phyloP scores from a whole-genome alignment of 2,888 invertebrate genomes.

The Ryuthela nishihirai region DNA sequence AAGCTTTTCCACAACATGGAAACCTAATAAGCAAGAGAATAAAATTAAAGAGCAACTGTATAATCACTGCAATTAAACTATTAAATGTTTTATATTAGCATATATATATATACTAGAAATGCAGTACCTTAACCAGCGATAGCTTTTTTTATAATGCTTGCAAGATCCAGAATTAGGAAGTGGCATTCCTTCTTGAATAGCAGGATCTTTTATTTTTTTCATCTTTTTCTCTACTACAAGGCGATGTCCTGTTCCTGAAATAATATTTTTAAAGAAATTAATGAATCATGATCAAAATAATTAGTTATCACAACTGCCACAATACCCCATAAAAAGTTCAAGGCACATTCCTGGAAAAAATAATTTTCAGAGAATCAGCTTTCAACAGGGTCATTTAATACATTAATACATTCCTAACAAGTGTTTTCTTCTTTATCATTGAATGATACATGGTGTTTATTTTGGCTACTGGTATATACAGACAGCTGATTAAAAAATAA shows the following conservation, averaged over 20 bases:
- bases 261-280: not conserved
- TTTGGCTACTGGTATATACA: too few relatives aligned
- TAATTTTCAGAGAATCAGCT: too few relatives aligned
- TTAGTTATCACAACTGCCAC: too few relatives aligned
- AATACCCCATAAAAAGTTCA: too few relatives aligned
- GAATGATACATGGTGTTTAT: too few relatives aligned
- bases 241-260: not conserved
- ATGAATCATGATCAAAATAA: not conserved
- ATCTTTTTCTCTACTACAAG: slow-evolving; percentile 22
- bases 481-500: too few relatives aligned
- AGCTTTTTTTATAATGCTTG: slow-evolving; percentile 55
- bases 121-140: slow-evolving; percentile 52
- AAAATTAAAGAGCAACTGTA: too few relatives aligned
- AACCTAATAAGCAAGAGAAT: slow-evolving; percentile 44
- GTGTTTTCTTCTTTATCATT: too few relatives aligned
- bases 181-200: slow-evolving; percentile 51
- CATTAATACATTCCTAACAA: too few relatives aligned
- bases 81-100: not conserved
- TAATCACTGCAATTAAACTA: not conserved
- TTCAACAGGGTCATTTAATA: too few relatives aligned
- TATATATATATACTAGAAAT: not conserved
- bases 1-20: slow-evolving; percentile 54
- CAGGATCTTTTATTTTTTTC: slow-evolving; percentile 47
- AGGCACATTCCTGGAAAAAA: too few relatives aligned
- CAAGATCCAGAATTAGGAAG: slow-evolving; percentile 53